Base-by-base conservation (phyloP, 2,113 vertebrate genomes). In the Austrofundulus limnaeus region DNA sequence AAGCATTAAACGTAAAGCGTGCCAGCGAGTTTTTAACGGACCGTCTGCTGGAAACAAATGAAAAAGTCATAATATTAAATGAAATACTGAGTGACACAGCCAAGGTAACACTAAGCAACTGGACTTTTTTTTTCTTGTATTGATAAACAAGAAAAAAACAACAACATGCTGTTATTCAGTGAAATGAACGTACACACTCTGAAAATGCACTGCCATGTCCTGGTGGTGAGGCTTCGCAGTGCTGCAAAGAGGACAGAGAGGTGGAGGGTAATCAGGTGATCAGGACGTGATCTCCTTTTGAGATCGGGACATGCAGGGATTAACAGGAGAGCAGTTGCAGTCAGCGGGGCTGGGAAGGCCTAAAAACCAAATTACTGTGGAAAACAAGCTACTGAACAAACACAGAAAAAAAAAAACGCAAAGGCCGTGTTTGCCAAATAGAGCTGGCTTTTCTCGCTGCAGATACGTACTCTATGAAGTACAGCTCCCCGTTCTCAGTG, bases 401-500 rank as follows among this genome's bases (percentile, higher is more conserved):
- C 85, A n/a, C n/a, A n/a, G n/a, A n/a, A n/a, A 80, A 71, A 68
- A 79, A 71, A 51, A 45, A 56, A 56, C 57, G 47, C 58, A 20
- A 21, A 45, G 21, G 24, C 21, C 47, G 47, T 24, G 48, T 62
- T 41, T 46, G 70, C 16, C 3, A 39, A 23, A 25, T 37, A 17
- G 41, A 46, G 47, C 24, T 14, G 15, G 37, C 42, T n/a, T 15
- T 67, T 42, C 42, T 54, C 10, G 47, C 11, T 66, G 48, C 43
- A 23, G 38, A 80, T 75, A 92, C 93, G 82, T 95, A 99, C 96
- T 99, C 97, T 94, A 99, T 98, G 88, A 96, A 99, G 92, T 99
- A 99, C 88, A 99, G 95, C 92, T 99, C 97, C 91, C 97, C 96
- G 0, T 92, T 98, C 92, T 99, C 96, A 0, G 97, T 99, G 92